Evolutionary conservation across 2,888 invertebrate genomes (phyloP), one percentile per base, ranked within the genome.

Genomic region (Drosophila setosimentum): DNA sequence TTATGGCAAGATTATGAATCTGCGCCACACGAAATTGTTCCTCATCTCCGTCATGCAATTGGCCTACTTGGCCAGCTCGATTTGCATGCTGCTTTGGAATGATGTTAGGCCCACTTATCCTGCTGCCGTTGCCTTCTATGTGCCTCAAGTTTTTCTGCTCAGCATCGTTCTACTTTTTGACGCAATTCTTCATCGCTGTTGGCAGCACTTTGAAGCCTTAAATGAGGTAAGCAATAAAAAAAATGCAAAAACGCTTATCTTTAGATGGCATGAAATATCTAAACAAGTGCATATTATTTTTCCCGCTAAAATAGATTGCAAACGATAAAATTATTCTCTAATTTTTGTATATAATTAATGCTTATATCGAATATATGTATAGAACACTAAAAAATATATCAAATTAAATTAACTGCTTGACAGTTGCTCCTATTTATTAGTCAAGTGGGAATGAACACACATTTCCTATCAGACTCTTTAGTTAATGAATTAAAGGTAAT

Each of bases 71-170:
- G 35, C 73, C 40, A 92, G 92, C 42, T 92, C 92, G 37, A 68
- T 89, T 27, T 85, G 85, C 69, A 78, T 93, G 78, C 59, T 93
- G 16, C 74, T 91, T 11, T 83, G 73, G 16, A 92, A 92, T 59
- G 87, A 87, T 62, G 89, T 92, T 33, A 76, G 88, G 58, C 92
- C 93, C 8, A 91, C 91, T 7, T 85, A 91, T 65, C 87, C 92
- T 7, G 92, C 92, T 13, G 89, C 91, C 49, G 84, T 92, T 13
- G 85, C 92, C 16, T 93, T 92, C 72, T 93, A 92, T 73, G 82
- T 91, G 50, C 93, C 93, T 0, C 92, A 93, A 58, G 67, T 92
- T 2, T 92, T 92, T 64, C 67, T 93, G 7, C 78, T 92, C 6
- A 90, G 90, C 40, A 82, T 91, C 8, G 92, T 93, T 2, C 76